phyloP scores from a whole-genome alignment of 23 tunicate genomes.

The Styela plicata region DNA sequence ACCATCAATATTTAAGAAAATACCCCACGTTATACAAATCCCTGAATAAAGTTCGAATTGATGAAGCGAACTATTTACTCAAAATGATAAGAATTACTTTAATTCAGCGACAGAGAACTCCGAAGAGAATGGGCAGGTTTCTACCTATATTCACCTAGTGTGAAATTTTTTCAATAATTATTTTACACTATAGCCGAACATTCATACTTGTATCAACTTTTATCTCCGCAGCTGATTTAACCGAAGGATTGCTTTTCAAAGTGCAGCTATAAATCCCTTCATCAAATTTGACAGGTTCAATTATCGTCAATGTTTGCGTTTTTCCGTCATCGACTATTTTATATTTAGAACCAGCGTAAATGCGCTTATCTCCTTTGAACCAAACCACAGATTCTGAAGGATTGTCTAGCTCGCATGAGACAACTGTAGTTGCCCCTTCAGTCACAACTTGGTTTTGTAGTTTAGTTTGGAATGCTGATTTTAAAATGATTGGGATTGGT shows the following conservation, averaged over 20 bases:
- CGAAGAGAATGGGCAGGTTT: too few relatives aligned
- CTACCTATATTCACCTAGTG: too few relatives aligned
- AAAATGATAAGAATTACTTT: too few relatives aligned
- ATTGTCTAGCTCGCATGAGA: conserved; percentile 57
- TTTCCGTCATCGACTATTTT: conserved; percentile 34
- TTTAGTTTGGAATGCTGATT: conserved; percentile 45
- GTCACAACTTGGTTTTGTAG: conserved; percentile 32
- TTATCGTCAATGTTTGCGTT: conserved; percentile 38
- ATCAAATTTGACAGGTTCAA: conserved; percentile 56
- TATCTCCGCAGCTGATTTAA: conserved; percentile 36
- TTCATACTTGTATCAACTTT: conserved; percentile 78
- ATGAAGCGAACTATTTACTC: too few relatives aligned
- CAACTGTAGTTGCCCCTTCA: conserved; percentile 56
- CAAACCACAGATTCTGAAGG: conserved; percentile 69
- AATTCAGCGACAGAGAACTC: too few relatives aligned
- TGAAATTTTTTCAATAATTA: background rate
- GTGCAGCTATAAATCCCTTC: conserved; percentile 81
- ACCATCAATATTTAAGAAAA: too few relatives aligned
- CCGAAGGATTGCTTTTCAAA: conserved; percentile 37
- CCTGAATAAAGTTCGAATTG: too few relatives aligned
- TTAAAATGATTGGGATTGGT: background rate
- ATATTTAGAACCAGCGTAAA: conserved; percentile 73
- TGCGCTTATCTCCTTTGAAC: conserved; percentile 55
- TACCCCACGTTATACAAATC: too few relatives aligned
- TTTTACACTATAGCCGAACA: too few relatives aligned